Conservation (phyloP, 1,140 invertebrate genomes). For the Drosophila ananassae region DNA sequence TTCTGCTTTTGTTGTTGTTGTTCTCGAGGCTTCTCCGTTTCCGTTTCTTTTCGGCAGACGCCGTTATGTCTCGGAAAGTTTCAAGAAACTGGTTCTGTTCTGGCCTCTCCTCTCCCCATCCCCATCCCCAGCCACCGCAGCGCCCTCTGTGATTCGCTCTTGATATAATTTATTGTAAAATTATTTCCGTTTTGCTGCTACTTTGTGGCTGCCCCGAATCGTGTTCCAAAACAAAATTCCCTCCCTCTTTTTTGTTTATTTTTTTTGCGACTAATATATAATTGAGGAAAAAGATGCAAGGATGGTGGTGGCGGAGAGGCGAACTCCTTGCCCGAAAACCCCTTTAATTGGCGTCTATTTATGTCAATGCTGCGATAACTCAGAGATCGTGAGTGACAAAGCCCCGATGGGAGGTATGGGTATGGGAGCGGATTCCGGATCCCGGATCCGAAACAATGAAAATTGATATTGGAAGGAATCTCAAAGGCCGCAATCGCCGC, state of each 20-base stretch:
- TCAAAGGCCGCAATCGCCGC: constrained; percentile 69
- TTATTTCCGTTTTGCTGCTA: constrained; percentile 69
- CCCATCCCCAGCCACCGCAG: too few species aligned
- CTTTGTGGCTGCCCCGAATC: constrained; percentile 30
- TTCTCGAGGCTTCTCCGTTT: constrained; percentile 26
- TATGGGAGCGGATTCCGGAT: not conserved
- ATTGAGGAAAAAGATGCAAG: too few species aligned
- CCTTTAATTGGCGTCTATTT: constrained; percentile 79
- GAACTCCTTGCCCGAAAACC: constrained; percentile 19
- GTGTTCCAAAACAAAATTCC: not conserved
- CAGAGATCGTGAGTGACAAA: constrained; percentile 80
- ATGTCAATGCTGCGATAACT: constrained; percentile 58
- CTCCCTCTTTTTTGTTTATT: too few species aligned
- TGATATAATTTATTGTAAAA: constrained; percentile 78
- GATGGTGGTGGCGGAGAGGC: too few species aligned
- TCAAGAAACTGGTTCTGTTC: constrained; percentile 49
- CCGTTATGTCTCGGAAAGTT: constrained; percentile 73
- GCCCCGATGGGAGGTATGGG: constrained; percentile 4
- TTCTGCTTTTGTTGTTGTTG: constrained; percentile 6
- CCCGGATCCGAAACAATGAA: constrained; percentile 59
- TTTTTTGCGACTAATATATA: too few species aligned
- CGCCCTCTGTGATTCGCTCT: constrained; percentile 37
- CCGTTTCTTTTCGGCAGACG: constrained; percentile 57
- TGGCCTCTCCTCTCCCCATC: not conserved
- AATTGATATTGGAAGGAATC: constrained; percentile 79